phyloP scores from a whole-genome alignment of 2,797 vertebrate genomes.

The Phrynocephalus guinanensis region DNA sequence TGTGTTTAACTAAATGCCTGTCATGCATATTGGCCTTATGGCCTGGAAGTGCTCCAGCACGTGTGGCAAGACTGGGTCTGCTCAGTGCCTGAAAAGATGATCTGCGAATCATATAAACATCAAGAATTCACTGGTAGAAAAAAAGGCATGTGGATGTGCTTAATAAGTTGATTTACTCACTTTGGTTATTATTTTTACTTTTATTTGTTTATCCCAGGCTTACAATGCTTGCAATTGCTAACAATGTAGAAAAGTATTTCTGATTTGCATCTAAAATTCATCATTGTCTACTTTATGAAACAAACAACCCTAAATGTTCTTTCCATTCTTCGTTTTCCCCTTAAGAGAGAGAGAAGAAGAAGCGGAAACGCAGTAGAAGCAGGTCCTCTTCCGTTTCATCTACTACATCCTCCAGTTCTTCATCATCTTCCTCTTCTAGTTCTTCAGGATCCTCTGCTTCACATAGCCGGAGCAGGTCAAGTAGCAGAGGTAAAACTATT shows the following conservation, averaged over 20 bases:
- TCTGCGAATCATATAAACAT: background rate
- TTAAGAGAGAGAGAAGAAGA: conserved; percentile 82
- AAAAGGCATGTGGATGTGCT: background rate
- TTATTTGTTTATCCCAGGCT: background rate
- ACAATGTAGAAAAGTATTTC: background rate
- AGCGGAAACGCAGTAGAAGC: conserved; percentile 87
- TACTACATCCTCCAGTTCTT: conserved; percentile 79
- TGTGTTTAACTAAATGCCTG: background rate
- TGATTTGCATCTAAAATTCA: background rate
- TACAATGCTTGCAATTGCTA: background rate
- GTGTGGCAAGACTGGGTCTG: background rate
- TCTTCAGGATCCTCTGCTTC: conserved; percentile 79
- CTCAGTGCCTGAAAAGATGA: background rate
- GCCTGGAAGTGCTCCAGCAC: background rate
- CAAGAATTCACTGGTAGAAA: background rate
- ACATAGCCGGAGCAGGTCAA: conserved; percentile 82
- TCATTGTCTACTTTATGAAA: background rate
- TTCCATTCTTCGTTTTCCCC: conserved; percentile 21
- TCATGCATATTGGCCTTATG: background rate
- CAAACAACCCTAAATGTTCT: conserved; percentile 25
- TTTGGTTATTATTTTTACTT: background rate
- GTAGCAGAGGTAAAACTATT: conserved; percentile 77
- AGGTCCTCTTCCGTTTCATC: conserved; percentile 82
- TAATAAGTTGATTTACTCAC: background rate
- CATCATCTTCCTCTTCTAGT: conserved; percentile 73